Conservation (phyloP, 2,113 vertebrate genomes). For the Python bivittatus region DNA sequence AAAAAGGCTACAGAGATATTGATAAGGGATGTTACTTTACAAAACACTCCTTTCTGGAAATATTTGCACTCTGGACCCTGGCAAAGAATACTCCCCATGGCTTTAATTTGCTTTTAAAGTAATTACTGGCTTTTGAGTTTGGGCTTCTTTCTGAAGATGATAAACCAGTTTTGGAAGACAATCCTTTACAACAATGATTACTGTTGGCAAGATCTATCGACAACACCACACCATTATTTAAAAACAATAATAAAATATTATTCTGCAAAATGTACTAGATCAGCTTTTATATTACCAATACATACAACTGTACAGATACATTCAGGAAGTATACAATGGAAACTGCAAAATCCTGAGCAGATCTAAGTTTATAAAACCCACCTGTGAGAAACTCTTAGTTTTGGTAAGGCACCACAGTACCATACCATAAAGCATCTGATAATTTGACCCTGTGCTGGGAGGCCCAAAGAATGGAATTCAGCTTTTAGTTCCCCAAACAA, state of each 20-base stretch:
- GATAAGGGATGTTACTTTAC: not conserved
- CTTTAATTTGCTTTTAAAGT: conserved; percentile 55
- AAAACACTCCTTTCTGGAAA: conserved; percentile 10
- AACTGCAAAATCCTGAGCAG: not conserved
- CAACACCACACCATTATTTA: not conserved
- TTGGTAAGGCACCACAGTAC: too few relatives aligned
- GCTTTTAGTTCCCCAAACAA: too few relatives aligned
- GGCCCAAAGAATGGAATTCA: too few relatives aligned
- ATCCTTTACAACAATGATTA: not conserved
- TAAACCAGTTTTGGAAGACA: conserved; percentile 41
- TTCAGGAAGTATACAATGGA: fast-evolving
- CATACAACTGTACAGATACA: fast-evolving
- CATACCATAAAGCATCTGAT: too few relatives aligned
- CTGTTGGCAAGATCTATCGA: not conserved
- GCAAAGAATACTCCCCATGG: conserved; percentile 13
- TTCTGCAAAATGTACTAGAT: not conserved
- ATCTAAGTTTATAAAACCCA: fast-evolving
- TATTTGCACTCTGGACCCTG: not conserved
- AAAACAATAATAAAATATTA: conserved; percentile 15
- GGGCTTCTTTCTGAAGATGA: conserved; percentile 44
- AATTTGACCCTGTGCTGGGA: too few relatives aligned
- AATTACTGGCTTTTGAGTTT: conserved; percentile 44
- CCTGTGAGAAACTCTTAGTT: too few relatives aligned
- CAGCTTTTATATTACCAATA: fast-evolving
- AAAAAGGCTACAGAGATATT: not conserved